These are phyloP conservation scores for Cantharis flavilabris DNA, from an alignment of 2,888 invertebrate species.

Conservation along the genomic window DNA sequence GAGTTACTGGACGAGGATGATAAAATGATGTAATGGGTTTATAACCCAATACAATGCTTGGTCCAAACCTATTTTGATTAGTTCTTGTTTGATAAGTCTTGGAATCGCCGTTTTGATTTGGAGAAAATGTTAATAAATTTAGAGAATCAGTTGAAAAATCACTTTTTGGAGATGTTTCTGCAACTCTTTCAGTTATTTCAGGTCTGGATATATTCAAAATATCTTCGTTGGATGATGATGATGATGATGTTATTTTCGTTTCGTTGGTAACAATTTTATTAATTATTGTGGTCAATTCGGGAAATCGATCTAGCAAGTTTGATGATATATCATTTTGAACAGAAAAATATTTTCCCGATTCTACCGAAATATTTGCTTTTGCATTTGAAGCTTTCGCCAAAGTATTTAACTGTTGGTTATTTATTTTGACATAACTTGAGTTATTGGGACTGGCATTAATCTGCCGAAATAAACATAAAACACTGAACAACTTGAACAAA, in stretches of 20 bases:
- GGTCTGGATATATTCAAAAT: not conserved
- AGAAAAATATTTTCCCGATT: slow-evolving; percentile 5
- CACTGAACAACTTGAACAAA: not conserved
- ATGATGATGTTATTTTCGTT: not conserved
- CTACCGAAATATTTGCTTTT: not conserved
- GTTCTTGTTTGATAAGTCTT: not conserved
- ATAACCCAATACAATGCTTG: slow-evolving; percentile 18
- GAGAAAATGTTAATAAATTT: too few species aligned
- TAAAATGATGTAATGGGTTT: slow-evolving; percentile 24
- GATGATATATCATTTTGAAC: not conserved
- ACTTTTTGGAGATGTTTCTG: not conserved
- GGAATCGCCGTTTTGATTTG: not conserved
- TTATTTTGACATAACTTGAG: not conserved
- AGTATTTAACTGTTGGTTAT: not conserved
- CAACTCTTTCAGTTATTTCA: not conserved
- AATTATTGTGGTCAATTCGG: slow-evolving; percentile 12
- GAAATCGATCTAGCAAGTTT: slow-evolving; percentile 9
- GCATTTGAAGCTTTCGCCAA: too few species aligned
- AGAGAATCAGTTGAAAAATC: not conserved
- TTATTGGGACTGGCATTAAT: not conserved
- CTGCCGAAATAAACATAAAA: not conserved
- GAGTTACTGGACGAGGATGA: slow-evolving; percentile 13
- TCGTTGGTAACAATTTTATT: not conserved
- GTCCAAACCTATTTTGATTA: not conserved
- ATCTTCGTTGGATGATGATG: not conserved